A percentile compares a stretch with the other conserved stretches of the same genome.
Evolutionary conservation across 1,140 invertebrate species (phyloP).

Genomic region (Parasteatoda tepidariorum): DNA sequence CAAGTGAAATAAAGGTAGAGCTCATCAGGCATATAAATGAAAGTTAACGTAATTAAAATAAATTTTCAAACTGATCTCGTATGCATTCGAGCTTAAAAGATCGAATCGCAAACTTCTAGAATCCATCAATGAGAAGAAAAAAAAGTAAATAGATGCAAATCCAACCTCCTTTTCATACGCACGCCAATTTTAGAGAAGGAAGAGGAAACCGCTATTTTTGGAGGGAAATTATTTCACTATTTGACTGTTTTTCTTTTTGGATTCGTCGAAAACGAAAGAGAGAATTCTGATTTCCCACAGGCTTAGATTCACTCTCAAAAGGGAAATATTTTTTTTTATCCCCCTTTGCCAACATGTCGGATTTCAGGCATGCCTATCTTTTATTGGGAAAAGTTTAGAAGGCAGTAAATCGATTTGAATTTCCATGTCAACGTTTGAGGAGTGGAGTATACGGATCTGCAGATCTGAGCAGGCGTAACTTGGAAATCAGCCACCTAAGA

Average conservation of each 20-base stretch:
- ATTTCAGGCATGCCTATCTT: neutral
- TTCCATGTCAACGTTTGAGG: conserved; percentile 22
- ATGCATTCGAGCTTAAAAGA: neutral
- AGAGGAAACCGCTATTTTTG: conserved; percentile 45
- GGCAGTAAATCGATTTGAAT: conserved; percentile 39
- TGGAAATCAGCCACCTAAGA: no score
- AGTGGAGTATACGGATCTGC: conserved; percentile 5
- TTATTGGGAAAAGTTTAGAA: conserved; percentile 49
- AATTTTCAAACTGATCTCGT: neutral
- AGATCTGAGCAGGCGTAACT: no score
- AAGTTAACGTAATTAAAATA: neutral
- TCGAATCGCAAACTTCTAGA: neutral
- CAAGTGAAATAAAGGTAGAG: neutral
- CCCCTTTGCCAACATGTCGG: neutral
- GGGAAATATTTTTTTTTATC: neutral
- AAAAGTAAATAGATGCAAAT: conserved; percentile 42
- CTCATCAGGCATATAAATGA: neutral
- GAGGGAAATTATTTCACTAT: conserved; percentile 43
- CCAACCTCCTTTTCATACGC: neutral
- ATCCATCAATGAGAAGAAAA: neutral
- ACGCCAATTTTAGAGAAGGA: neutral
- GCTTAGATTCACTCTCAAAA: conserved; percentile 15
- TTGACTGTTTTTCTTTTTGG: conserved; percentile 33
- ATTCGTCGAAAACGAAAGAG: neutral
- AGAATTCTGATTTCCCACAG: conserved; percentile 45